A percentile compares a stretch with the other conserved stretches of the same genome.
phyloP scores from a whole-genome alignment of 2,888 invertebrate genomes.

The Chrysotoxum bicinctum region DNA sequence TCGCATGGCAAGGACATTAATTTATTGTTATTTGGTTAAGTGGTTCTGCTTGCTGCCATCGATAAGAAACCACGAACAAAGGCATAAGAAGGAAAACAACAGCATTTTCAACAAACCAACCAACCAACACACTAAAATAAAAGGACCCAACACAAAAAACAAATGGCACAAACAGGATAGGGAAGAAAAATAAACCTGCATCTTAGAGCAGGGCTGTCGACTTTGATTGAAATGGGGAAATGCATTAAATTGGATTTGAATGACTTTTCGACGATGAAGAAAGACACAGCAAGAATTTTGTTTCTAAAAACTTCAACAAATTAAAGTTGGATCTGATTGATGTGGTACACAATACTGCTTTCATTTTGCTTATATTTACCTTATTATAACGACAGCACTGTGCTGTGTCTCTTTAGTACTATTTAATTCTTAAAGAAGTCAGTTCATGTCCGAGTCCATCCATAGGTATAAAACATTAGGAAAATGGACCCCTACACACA shows the following conservation, averaged over 20 bases:
- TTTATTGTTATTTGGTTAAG: constrained; percentile 72
- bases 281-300: too few relatives aligned
- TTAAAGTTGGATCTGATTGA: too few relatives aligned
- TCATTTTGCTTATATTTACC: background rate
- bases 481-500: constrained; percentile 9
- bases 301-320: too few relatives aligned
- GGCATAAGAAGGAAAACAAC: constrained; percentile 38
- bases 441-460: constrained; percentile 24
- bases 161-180: background rate
- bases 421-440: constrained; percentile 13
- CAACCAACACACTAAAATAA: constrained; percentile 33
- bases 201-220: constrained; percentile 3
- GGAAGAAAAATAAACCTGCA: constrained; percentile 46
- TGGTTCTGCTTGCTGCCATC: constrained; percentile 70
- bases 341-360: background rate
- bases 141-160: background rate
- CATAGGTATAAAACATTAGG: constrained; percentile 36
- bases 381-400: background rate
- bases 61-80: constrained; percentile 62
- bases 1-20: constrained; percentile 69
- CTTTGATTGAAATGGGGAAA: background rate
- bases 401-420: background rate
- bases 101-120: constrained; percentile 14
- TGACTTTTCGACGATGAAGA: background rate
- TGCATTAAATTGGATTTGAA: background rate